phyloP scores from a whole-genome alignment of 2,113 vertebrate genomes.

The Pedionomus torquatus region DNA sequence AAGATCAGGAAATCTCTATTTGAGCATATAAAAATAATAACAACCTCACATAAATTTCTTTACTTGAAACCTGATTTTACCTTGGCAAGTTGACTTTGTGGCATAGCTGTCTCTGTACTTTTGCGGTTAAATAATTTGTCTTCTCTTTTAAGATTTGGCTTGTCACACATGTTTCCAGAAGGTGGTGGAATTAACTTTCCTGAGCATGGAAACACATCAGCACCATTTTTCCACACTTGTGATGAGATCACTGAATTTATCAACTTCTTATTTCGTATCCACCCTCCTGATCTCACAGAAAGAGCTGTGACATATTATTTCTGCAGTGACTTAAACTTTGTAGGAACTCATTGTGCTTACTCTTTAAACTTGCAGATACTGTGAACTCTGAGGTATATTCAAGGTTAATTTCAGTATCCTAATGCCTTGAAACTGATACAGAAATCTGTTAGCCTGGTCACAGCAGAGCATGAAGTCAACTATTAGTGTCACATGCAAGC shows the following conservation, averaged over 20 bases:
- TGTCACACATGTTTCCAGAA: background rate
- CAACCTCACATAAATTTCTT: background rate
- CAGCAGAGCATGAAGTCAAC: constrained; percentile 21
- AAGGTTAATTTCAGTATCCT: background rate
- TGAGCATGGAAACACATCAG: background rate
- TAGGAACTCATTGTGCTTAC: background rate
- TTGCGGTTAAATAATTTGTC: background rate
- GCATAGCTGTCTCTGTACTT: background rate
- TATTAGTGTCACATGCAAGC: constrained; percentile 32
- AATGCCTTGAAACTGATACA: constrained; percentile 27
- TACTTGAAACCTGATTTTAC: background rate
- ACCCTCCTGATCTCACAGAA: background rate
- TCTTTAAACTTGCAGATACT: background rate
- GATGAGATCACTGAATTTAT: background rate
- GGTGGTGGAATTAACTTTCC: background rate
- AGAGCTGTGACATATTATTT: background rate
- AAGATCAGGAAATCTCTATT: background rate
- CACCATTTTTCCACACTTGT: background rate
- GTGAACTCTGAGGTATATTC: background rate
- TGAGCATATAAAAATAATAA: background rate
- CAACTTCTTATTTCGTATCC: background rate
- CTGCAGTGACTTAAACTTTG: background rate
- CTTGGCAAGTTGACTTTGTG: background rate
- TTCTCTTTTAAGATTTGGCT: background rate
- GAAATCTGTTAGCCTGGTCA: constrained; percentile 33